phyloP scores from a whole-genome alignment of 1,140 invertebrate species.

The Metaphire vulgaris region DNA sequence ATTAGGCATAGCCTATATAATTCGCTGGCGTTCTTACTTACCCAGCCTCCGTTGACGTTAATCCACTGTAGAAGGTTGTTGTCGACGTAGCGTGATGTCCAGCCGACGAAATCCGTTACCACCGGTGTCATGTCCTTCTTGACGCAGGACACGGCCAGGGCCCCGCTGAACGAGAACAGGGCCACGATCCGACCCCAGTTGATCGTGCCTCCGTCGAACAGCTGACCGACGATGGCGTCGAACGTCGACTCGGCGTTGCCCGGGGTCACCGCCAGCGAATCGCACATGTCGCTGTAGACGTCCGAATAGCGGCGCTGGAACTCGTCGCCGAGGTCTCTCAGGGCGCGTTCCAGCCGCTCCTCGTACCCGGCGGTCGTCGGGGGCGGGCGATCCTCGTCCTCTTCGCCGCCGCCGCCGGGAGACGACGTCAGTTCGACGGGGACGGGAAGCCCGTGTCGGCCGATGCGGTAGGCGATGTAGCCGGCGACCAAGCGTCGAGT shows the following conservation, averaged over 20 bases:
- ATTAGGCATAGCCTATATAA: too few species aligned
- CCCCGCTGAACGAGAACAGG: slow-evolving; percentile 51
- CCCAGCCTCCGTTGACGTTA: slow-evolving; percentile 39
- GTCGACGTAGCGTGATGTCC: slow-evolving; percentile 33
- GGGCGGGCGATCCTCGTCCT: slow-evolving; percentile 14
- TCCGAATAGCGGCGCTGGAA: slow-evolving; percentile 45
- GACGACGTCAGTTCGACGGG: slow-evolving; percentile 13
- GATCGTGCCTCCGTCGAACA: slow-evolving; percentile 50
- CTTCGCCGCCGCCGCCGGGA: neutral
- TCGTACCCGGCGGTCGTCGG: neutral
- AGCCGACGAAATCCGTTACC: slow-evolving; percentile 33
- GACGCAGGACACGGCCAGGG: slow-evolving; percentile 46
- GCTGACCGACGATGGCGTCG: slow-evolving; percentile 47
- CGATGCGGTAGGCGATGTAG: slow-evolving; percentile 37
- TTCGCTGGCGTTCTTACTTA: too few species aligned
- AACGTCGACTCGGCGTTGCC: slow-evolving; percentile 48
- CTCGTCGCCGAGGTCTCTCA: slow-evolving; percentile 47
- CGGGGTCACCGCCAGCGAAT: slow-evolving; percentile 43
- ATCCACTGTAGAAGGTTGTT: slow-evolving; percentile 37
- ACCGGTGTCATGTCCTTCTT: slow-evolving; percentile 38
- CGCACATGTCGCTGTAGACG: slow-evolving; percentile 45
- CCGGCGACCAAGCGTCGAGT: slow-evolving; percentile 34
- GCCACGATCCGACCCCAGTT: slow-evolving; percentile 54
- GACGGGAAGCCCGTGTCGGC: slow-evolving; percentile 34
- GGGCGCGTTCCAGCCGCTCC: slow-evolving; percentile 30